These are phyloP conservation scores for human (Homo sapiens) DNA, from an alignment of 2,113 vertebrate species.

Conservation along the genomic window GRCh38 chr11:72406501-72407000, in stretches of 20 bases:
- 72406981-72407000: neutral
- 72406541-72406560: neutral
- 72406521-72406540: neutral
- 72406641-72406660: neutral
- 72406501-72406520: neutral
- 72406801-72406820: neutral
- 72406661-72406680: neutral
- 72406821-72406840: neutral
- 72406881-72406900: neutral
- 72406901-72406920: neutral
- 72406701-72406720: neutral
- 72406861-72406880: neutral
- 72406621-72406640: neutral
- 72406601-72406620: neutral
- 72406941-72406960: neutral
- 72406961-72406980: neutral
- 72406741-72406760: neutral
- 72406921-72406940: neutral
- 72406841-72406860: neutral
- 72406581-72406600: neutral
- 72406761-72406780: neutral
- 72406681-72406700: neutral
- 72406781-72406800: neutral
- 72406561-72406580: neutral
- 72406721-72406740: slow-evolving; percentile 29